phyloP scores from a whole-genome alignment of 2,797 vertebrate species.

The Falco columbarius region DNA sequence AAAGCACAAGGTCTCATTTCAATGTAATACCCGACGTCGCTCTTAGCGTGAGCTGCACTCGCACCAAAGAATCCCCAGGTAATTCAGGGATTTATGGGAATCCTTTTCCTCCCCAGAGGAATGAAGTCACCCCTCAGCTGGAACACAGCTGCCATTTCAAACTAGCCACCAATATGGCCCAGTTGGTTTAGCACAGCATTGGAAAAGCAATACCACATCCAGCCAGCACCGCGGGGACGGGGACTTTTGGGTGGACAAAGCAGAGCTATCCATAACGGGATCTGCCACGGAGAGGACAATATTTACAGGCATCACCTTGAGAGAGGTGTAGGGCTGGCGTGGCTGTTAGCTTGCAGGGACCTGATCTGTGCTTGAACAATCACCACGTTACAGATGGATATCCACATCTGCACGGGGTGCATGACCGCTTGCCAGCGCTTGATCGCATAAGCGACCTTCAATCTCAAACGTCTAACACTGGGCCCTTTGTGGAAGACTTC shows the following conservation, averaged over 20 bases:
- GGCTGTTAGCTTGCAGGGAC: neutral
- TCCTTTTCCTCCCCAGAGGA: neutral
- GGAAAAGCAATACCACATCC: neutral
- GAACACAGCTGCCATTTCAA: neutral
- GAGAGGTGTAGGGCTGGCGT: neutral
- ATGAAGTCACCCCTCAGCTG: neutral
- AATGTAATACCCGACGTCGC: neutral
- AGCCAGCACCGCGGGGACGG: neutral
- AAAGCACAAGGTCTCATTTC: neutral
- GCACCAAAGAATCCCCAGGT: neutral
- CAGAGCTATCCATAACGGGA: neutral
- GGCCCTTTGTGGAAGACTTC: neutral
- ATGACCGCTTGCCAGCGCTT: neutral
- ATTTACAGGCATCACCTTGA: neutral
- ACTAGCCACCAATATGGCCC: neutral
- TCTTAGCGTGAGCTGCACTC: neutral
- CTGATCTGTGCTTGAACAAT: neutral
- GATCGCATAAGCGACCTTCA: accelerated
- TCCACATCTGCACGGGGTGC: neutral
- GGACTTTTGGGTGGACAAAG: neutral
- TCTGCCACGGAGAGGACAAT: neutral
- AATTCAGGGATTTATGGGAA: neutral
- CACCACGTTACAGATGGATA: neutral
- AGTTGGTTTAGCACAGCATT: neutral
- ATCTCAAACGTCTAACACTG: neutral